These are phyloP conservation scores for Tupiocoris notatus DNA, from an alignment of 2,888 invertebrate species.

Conservation along the genomic window DNA sequence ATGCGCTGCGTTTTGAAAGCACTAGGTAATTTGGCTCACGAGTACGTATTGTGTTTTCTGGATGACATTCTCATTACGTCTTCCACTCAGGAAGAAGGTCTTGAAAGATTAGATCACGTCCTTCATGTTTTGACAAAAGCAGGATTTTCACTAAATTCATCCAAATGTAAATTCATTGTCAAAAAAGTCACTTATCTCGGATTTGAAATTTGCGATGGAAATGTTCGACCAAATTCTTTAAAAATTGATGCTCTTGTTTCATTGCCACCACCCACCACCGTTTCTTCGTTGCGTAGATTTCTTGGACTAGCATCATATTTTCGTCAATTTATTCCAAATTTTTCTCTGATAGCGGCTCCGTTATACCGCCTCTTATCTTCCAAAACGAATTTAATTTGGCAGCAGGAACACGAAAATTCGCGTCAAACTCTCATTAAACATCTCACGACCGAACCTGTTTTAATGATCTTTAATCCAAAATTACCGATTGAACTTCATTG, in stretches of 20 bases:
- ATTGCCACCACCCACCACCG: conserved; percentile 14
- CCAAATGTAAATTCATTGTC: conserved; percentile 37
- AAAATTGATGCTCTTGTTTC: conserved; percentile 18
- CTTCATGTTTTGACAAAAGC: conserved; percentile 44
- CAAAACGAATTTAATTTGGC: conserved; percentile 8
- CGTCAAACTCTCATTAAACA: conserved; percentile 20
- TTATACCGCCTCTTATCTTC: conserved; percentile 5
- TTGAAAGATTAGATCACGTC: conserved; percentile 50
- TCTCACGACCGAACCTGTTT: conserved; percentile 21
- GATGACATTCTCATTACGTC: conserved; percentile 51
- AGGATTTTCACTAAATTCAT: conserved; percentile 33
- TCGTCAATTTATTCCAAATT: conserved; percentile 17
- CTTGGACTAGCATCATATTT: conserved; percentile 20
- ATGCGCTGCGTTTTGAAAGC: conserved; percentile 51
- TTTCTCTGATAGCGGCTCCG: conserved; percentile 14
- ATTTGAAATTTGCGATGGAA: conserved; percentile 12
- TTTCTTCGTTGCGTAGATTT: conserved; percentile 3
- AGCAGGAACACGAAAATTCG: conserved; percentile 20
- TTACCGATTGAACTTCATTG: conserved; percentile 28
- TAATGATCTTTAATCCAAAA: conserved; percentile 19
- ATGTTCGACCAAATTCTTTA: conserved; percentile 13
- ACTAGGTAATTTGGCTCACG: conserved; percentile 49
- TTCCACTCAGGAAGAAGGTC: conserved; percentile 47
- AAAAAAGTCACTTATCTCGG: conserved; percentile 24
- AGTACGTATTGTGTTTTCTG: conserved; percentile 49